A percentile compares a stretch with the other conserved stretches of the same genome.
Evolutionary conservation across 2,113 vertebrate genomes (phyloP).

Genomic region (Nesoenas mayeri): DNA sequence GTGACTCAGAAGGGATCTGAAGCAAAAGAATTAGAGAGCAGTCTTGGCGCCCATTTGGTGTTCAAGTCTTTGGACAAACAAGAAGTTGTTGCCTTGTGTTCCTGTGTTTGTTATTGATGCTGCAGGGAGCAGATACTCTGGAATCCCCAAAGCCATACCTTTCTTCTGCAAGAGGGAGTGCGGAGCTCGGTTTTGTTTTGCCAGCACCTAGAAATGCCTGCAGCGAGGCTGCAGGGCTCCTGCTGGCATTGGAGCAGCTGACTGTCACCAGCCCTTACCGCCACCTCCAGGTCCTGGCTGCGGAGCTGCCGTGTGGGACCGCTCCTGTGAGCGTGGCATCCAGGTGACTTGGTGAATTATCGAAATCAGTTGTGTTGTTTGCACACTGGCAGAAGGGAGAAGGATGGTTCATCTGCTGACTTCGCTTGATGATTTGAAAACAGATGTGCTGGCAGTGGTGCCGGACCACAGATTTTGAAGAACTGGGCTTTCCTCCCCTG

Average conservation of each 20-base stretch:
- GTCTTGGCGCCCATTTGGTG: background rate
- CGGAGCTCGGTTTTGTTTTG: background rate
- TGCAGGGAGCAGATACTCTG: background rate
- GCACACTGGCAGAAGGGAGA: background rate
- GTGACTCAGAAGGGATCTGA: background rate
- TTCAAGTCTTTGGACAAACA: background rate
- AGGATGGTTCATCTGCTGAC: background rate
- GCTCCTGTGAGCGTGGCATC: fast-evolving
- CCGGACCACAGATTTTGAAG: background rate
- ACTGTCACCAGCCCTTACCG: background rate
- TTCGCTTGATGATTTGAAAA: conserved; percentile 1
- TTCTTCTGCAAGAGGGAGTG: fast-evolving
- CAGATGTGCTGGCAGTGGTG: background rate
- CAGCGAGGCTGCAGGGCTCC: background rate
- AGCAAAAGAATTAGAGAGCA: background rate
- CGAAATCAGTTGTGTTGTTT: background rate
- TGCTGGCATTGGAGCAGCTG: background rate
- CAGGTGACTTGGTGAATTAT: background rate
- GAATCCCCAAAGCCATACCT: background rate
- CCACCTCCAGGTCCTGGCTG: background rate
- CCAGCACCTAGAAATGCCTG: background rate
- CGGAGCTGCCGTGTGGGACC: background rate
- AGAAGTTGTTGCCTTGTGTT: background rate
- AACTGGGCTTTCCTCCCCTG: background rate
- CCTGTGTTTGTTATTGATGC: background rate